Evolutionary conservation across 2,888 invertebrate genomes (phyloP), one percentile per base, ranked within the genome.

Genomic region (Phorcus lineatus): DNA sequence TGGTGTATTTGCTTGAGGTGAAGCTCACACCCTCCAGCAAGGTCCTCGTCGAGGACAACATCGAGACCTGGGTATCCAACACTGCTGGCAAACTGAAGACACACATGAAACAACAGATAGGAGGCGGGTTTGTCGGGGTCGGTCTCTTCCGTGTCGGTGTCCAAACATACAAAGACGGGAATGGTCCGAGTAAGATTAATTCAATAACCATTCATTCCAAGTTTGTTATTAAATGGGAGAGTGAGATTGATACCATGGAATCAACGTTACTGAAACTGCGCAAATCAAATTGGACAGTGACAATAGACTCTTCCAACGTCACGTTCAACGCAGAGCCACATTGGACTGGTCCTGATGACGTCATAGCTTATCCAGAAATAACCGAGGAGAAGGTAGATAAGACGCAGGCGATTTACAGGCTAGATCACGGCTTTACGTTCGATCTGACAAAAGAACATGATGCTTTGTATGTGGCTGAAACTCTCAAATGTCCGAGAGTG

Each of bases 401-500:
- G 28, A 62, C 28, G 6, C 24, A 24, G 28, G 0, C 16, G 13
- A 62, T 62, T 6, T 62, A 62, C 62, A 62, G 28, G 4, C 62
- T 62, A 28, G 62, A 62, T 17, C 16, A 28, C 62, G 28, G 28
- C 28, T 28, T 16, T 24, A 62, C 28, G 1, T 28, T 62, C 0
- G 62, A 62, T 28, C n/a, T 62, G 13, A 62, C 62, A 62, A 62
- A 62, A n/a, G 31, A 11, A 24, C 24, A 62, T 17, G 28, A 62
- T 4, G 16, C 40, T 74, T 52, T 52, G 22, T 24, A 47, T 24
- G 74, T 74, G 7, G 47, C 74, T 9, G 52, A 40, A n/a, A 74
- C 74, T 24, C 74, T 74, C 7, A n/a, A 74, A 24, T 74, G 74
- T 17, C 74, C 74, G 6, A 47, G 40, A 47, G 74, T 74, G 40